Evolutionary conservation across 2,888 invertebrate species (phyloP), one percentile per base, ranked within the genome.

Genomic region (Hirtodrosophila alboralis): DNA sequence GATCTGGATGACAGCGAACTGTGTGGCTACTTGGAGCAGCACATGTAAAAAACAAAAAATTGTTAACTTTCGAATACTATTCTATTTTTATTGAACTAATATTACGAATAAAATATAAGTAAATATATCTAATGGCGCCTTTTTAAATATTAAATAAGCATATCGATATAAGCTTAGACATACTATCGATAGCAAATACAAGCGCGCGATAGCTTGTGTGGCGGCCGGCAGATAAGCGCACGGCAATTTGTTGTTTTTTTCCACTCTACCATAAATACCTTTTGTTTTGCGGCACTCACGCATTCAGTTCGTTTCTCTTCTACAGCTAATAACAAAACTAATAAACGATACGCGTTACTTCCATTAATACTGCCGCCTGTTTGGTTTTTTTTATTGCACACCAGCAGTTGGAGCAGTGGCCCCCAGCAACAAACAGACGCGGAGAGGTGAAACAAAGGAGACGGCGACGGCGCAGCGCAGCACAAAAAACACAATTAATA

Each of bases 1-100:
- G 88, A 89, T 53, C 66, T 84, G 31, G 77, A 84, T 23, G 89
- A 89, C 48, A 75, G 30, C 8, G 87, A 88, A 54, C 53, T 90
- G 43, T 89, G 90, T 49, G 88, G 89, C 4, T 88, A 79, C 49
- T 60, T 85, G 64, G 75, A 81, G 21, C 44, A 63, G 37, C 61
- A 33, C 6, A 84, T 84, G 84, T 81, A 63, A 45, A n/a, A 16
- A 0, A 16, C 1, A 21, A 21, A 45, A 4, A 38, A 2, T 31
- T 59, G 59, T 57, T 67, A 45, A 33, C 36, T 38, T 13, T 67
- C 70, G 60, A 80, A 84, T 83, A 64, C 7, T 45, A 49, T 40
- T 52, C 27, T 41, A 13, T 40, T n/a, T n/a, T n/a, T n/a, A n/a
- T n/a, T n/a, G n/a, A n/a, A 44, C n/a, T 21, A n/a, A 16, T 18